Base-by-base conservation (phyloP, 2,797 vertebrate species). In the Dendrocincla fuliginosa region DNA sequence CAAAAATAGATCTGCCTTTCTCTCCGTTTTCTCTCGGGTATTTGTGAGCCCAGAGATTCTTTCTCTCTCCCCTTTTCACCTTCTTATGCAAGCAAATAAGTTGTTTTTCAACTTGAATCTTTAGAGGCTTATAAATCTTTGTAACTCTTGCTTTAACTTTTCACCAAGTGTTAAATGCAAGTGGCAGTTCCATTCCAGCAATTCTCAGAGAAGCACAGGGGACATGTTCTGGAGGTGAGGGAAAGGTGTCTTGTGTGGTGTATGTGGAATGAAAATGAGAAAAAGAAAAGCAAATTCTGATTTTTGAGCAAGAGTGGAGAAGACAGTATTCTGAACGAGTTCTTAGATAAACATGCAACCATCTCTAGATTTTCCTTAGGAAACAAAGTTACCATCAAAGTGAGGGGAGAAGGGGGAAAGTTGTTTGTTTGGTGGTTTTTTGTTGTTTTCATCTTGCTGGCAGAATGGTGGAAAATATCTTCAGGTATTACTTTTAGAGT, bases 391-490 rank as follows among this genome's bases (percentile, higher is more conserved):
- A 20, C 13, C 18, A 22, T 41, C 11, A 67, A 32, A 13, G 0
- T 11, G 4, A 1, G 5, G 5, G 3, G 3, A 37, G 17, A 12
- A 30, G 13, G 10, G 1, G 19, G 1, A 27, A 23, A 46, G 8
- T n/a, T 61, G 2, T 35, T 70, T 52, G 8, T 33, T 30, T 44
- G 3, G 3, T 1, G 7, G 16, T 13, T 32, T 13, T 65, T 39
- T 49, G 46, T 53, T 53, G 5, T 2, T 44, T 60, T 71, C 2
- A 25, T 59, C 68, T 64, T 83, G 16, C 5, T 93, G 50, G 12
- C 28, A 83, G 64, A 27, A 52, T 52, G 4, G 27, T 83, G 33
- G 33, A 61, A 89, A 92, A 13, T 39, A 33, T 24, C 24, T 80
- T 77, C 35, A 57, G 42, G n/a, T 7, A 55, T 53, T 84, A 8